A percentile compares a stretch with the other conserved stretches of the same genome.
These are phyloP conservation scores for Promerops cafer DNA, from an alignment of 2,113 vertebrate genomes.

Conservation along the genomic window DNA sequence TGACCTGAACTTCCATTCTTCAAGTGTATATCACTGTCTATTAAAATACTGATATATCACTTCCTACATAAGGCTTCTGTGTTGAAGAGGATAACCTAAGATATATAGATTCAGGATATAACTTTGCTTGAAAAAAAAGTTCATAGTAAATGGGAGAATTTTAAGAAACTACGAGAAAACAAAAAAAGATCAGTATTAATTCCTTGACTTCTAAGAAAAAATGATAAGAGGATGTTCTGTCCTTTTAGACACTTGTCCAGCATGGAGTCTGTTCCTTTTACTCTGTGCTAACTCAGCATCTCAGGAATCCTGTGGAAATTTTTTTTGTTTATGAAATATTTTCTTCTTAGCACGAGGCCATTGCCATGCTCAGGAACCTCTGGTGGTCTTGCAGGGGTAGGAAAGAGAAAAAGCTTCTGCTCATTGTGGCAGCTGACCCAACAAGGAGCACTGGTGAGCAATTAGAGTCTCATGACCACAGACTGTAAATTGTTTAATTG, in stretches of 20 bases:
- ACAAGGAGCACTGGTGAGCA: background rate
- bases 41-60: background rate
- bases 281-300: conserved; percentile 38
- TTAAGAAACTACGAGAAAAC: background rate
- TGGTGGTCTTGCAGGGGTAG: background rate
- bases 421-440: background rate
- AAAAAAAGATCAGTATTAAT: background rate
- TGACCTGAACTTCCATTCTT: conserved; percentile 9
- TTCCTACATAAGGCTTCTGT: background rate
- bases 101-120: background rate
- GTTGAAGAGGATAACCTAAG: background rate
- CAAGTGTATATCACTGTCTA: background rate
- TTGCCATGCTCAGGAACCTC: background rate
- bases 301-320: background rate
- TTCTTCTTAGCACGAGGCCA: background rate
- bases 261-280: background rate
- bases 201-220: conserved; percentile 34
- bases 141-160: background rate
- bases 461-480: background rate
- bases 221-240: background rate
- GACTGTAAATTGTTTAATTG: conserved; percentile 34
- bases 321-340: background rate
- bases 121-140: background rate
- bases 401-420: background rate
- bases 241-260: background rate